phyloP scores from a whole-genome alignment of 2,888 invertebrate genomes.

The Endotricha flammealis region DNA sequence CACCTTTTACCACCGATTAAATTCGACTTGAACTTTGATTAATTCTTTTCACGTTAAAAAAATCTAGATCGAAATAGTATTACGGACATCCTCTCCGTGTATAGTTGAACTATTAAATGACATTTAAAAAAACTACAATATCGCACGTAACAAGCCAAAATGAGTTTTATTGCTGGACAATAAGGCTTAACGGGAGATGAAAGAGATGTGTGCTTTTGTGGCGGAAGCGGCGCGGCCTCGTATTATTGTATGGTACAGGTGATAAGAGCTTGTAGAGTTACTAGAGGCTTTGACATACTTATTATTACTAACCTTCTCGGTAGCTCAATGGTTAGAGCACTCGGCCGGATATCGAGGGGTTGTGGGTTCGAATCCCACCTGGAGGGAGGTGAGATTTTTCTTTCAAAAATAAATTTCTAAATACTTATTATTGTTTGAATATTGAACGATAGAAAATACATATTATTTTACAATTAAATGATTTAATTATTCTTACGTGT shows the following conservation, averaged over 20 bases:
- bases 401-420: too few relatives aligned
- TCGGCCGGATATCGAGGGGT: too few relatives aligned
- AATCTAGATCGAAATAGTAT: conserved; percentile 29
- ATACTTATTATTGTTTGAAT: too few relatives aligned
- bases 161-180: conserved; percentile 14
- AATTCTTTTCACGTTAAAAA: conserved; percentile 16
- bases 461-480: too few relatives aligned
- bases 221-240: conserved; percentile 59
- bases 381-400: too few relatives aligned
- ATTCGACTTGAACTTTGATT: too few relatives aligned
- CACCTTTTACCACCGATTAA: neutral
- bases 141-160: conserved; percentile 18
- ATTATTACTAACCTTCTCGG: too few relatives aligned
- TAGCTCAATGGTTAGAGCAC: too few relatives aligned
- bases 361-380: too few relatives aligned
- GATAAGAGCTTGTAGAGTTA: conserved; percentile 4
- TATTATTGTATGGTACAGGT: conserved; percentile 33
- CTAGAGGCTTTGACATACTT: neutral
- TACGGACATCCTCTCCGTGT: conserved; percentile 53
- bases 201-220: conserved; percentile 28
- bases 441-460: too few relatives aligned
- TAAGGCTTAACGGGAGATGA: conserved; percentile 23
- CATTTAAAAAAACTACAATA: conserved; percentile 33
- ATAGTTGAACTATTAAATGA: conserved; percentile 58
- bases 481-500: too few relatives aligned